Evolutionary conservation across 2,113 vertebrate genomes (phyloP).

Genomic region (Pongo abelii): DNA sequence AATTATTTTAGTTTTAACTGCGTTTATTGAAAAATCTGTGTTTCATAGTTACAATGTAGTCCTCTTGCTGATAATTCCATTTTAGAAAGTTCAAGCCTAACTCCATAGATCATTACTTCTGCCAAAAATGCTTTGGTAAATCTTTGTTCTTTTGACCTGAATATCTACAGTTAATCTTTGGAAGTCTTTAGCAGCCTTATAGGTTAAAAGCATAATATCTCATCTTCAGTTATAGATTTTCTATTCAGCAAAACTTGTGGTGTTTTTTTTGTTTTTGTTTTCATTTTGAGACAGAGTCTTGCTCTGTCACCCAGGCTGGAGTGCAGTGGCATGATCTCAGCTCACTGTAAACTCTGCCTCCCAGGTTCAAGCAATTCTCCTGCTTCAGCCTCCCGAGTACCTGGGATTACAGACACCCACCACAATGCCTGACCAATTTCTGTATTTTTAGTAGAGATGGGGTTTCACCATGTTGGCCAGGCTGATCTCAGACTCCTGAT

Average conservation of each 20-base stretch:
- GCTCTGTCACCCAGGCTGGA: no score
- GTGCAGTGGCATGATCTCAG: no score
- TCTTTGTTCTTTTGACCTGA: constrained; percentile 70
- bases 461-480: no score
- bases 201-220: constrained; percentile 37
- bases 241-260: background rate
- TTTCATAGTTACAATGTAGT: constrained; percentile 56
- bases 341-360: no score
- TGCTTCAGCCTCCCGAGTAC: no score
- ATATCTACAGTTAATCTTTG: constrained; percentile 53
- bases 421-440: no score
- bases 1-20: constrained; percentile 66
- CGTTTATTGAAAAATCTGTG: constrained; percentile 69
- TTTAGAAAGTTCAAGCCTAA: constrained; percentile 72
- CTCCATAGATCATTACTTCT: constrained; percentile 58
- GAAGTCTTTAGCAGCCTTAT: constrained; percentile 18
- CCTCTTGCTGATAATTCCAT: constrained; percentile 66
- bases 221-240: constrained; percentile 32
- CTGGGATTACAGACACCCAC: no score
- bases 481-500: no score
- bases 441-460: no score
- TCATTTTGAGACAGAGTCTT: no score
- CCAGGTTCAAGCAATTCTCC: no score
- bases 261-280: no score
- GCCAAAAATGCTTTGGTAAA: constrained; percentile 59